phyloP scores from a whole-genome alignment of 1,140 invertebrate genomes.

The Lerema accius region DNA sequence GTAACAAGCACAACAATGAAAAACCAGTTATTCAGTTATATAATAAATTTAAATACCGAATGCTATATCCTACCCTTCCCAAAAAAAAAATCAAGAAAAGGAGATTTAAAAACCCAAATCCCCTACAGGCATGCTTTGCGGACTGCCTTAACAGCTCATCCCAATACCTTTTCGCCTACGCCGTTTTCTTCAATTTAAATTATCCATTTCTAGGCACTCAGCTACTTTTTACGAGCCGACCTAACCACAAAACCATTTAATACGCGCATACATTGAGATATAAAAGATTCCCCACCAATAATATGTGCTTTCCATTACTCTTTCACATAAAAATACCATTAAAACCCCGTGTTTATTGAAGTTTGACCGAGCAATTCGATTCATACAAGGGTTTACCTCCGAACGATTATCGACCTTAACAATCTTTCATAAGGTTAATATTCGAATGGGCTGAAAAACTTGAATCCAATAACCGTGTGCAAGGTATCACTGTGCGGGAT shows the following conservation, averaged over 20 bases:
- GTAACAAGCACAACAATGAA: no score
- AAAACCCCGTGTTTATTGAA: constrained; percentile 28
- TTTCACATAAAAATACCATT: constrained; percentile 34
- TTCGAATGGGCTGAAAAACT: constrained; percentile 9
- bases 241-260: constrained; percentile 5
- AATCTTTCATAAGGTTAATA: constrained; percentile 6
- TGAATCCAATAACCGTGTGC: constrained; percentile 27
- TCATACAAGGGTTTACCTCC: constrained; percentile 13
- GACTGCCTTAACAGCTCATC: no score
- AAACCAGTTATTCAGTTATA: no score
- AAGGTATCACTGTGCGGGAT: constrained; percentile 18
- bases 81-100: no score
- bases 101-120: no score
- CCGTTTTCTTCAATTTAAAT: not conserved
- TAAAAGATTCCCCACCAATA: constrained; percentile 19
- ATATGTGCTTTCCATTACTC: constrained; percentile 29
- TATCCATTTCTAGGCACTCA: not conserved
- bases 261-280: constrained; percentile 10
- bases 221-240: constrained; percentile 1
- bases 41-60: no score
- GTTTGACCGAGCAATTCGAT: constrained; percentile 29
- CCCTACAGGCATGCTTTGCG: no score
- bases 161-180: no score
- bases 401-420: constrained; percentile 21
- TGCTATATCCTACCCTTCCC: no score